Evolutionary conservation across 1,140 invertebrate genomes (phyloP), one percentile per base, ranked within the genome.

Genomic region (Drosophila ananassae): DNA sequence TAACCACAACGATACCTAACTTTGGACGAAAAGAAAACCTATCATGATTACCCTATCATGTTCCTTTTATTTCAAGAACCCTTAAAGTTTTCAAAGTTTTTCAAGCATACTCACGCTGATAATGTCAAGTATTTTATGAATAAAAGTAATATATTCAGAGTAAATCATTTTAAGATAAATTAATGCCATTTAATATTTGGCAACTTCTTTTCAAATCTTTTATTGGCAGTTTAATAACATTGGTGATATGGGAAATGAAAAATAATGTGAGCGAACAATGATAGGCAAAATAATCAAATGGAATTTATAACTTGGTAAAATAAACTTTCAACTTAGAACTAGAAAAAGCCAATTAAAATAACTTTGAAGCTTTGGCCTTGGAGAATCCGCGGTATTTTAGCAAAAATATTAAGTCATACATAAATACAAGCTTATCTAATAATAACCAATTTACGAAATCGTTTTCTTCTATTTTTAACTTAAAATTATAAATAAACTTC

Each of bases 141-240:
- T 41, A 17, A 41, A 32, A 32, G 9, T 32, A 2, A 32, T 9
- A 32, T 9, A 32, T 32, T 32, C 9, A 8, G 9, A 32, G 9
- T 2, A 10, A 8, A 32, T 32, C 8, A 1, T 0, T 32, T 32
- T 32, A 32, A 32, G 2, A 28, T 28, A 5, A 3, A 28, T 1
- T 1, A 10, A 32, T 32, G 30, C 0, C 30, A 32, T 32, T 32
- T 8, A 9, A 32, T 32, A 32, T 32, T 32, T 32, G 30, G 8
- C 30, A 1, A 32, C 30, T 9, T 32, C 1, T 32, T 34, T 34
- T 34, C 3, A 34, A 34, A 34, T 9, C 32, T 13, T 44, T 44
- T 44, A 44, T 44, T 44, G 41, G 41, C 41, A 44, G n/a, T 44
- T 44, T 17, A 17, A 17, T 21, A 44, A 44, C 39, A 13, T 17